Evolutionary conservation across 1,140 invertebrate species (phyloP).

Genomic region (Aricia agestis): DNA sequence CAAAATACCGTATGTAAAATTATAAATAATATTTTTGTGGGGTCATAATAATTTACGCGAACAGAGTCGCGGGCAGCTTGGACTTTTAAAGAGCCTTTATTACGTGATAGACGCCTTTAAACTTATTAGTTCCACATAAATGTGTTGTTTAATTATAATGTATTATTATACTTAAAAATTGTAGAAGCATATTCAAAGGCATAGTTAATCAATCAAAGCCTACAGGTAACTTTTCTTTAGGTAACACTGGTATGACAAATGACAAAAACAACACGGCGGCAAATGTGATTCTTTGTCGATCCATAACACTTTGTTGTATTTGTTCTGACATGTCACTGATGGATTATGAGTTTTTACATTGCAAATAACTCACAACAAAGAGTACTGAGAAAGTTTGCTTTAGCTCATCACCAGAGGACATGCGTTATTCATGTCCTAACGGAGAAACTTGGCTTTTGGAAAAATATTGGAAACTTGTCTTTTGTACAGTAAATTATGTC

Average conservation of each 20-base stretch:
- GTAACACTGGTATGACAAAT: not conserved
- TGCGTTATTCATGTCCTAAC: conserved; percentile 31
- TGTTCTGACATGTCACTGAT: conserved; percentile 10
- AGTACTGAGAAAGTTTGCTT: conserved; percentile 11
- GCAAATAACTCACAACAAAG: not conserved
- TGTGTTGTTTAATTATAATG: too few relatives aligned
- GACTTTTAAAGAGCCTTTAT: too few relatives aligned
- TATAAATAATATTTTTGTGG: too few relatives aligned
- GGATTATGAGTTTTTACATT: conserved; percentile 8
- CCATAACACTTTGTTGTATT: not conserved
- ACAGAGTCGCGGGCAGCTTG: too few relatives aligned
- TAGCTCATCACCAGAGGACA: conserved; percentile 6
- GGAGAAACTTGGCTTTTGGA: conserved; percentile 11
- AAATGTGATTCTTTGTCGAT: not conserved
- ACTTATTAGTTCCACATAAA: too few relatives aligned
- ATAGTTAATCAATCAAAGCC: not conserved
- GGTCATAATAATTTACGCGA: too few relatives aligned
- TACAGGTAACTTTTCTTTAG: conserved; percentile 1
- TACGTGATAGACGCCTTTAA: too few relatives aligned
- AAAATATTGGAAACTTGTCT: not conserved
- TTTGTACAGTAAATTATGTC: not conserved
- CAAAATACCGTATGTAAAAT: too few relatives aligned
- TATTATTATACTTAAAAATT: too few relatives aligned
- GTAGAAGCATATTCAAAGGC: too few relatives aligned
- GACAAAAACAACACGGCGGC: conserved; percentile 3